phyloP scores from a whole-genome alignment of 1,140 invertebrate species.

The Trichomalopsis sarcophagae region DNA sequence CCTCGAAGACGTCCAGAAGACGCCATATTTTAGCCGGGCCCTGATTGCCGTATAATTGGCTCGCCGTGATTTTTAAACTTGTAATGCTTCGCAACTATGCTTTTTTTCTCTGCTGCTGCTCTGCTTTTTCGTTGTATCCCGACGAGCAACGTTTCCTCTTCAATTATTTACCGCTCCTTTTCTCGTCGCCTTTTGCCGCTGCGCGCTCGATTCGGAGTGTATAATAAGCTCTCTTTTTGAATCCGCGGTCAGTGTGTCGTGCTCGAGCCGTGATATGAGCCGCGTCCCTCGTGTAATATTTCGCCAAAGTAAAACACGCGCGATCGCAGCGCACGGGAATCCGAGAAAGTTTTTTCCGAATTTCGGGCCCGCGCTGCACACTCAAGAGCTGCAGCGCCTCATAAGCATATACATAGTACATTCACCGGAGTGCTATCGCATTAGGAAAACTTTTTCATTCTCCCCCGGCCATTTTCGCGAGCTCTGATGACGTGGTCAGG shows the following conservation, averaged over 20 bases:
- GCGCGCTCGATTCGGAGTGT: constrained; percentile 15
- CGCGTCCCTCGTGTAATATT: not conserved
- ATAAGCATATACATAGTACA: not conserved
- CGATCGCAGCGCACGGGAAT: not conserved
- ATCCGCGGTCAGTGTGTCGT: not conserved
- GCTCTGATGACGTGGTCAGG: not conserved
- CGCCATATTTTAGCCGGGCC: constrained; percentile 47
- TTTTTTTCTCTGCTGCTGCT: not conserved
- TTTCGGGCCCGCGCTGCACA: not conserved
- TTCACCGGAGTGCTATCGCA: not conserved
- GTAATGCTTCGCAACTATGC: constrained; percentile 15
- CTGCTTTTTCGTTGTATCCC: not conserved
- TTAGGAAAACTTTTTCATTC: constrained; percentile 43
- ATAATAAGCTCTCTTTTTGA: not conserved
- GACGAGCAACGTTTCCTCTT: not conserved
- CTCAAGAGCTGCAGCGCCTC: not conserved
- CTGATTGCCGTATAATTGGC: constrained; percentile 52
- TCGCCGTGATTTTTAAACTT: constrained; percentile 49
- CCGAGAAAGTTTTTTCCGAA: constrained; percentile 20
- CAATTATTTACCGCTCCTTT: constrained; percentile 12
- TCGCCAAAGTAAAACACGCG: constrained; percentile 21
- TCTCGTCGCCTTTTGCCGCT: not conserved
- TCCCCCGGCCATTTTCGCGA: not conserved
- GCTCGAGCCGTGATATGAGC: not conserved
- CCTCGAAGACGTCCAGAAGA: constrained; percentile 8